These are phyloP conservation scores for Lochmaea capreae DNA, from an alignment of 2,888 invertebrate genomes.

Conservation along the genomic window DNA sequence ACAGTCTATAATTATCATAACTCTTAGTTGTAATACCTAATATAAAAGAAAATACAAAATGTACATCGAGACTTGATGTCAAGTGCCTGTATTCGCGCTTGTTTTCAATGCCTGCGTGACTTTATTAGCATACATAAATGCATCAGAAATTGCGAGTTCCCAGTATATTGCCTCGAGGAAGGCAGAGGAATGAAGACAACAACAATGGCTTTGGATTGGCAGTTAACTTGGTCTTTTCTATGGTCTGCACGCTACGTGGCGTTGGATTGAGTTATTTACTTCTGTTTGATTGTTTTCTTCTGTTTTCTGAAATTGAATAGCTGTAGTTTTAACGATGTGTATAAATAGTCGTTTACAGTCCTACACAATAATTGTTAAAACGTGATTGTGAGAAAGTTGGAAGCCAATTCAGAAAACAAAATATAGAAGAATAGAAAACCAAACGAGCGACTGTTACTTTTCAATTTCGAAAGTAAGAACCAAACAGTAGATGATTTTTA, in stretches of 20 bases:
- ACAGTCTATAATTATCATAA: neutral
- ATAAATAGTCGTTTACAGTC: slow-evolving; percentile 4
- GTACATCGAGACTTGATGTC: slow-evolving; percentile 29
- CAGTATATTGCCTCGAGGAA: slow-evolving; percentile 24
- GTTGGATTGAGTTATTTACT: slow-evolving; percentile 29
- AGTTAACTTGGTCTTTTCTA: slow-evolving; percentile 28
- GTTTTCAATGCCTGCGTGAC: slow-evolving; percentile 53
- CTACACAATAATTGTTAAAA: slow-evolving; percentile 1
- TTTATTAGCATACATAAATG: slow-evolving; percentile 57
- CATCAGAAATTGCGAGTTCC: slow-evolving; percentile 54
- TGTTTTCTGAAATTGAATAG: slow-evolving; percentile 11
- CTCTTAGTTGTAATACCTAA: neutral
- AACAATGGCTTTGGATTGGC: slow-evolving; percentile 30
- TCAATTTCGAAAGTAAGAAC: no score
- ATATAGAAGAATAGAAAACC: neutral
- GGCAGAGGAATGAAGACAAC: slow-evolving; percentile 26
- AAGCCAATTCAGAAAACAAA: neutral
- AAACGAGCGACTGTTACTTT: neutral
- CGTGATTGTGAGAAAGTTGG: neutral
- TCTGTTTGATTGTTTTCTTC: slow-evolving; percentile 20
- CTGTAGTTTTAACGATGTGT: slow-evolving; percentile 6
- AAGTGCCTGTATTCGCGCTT: slow-evolving; percentile 54
- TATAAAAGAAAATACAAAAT: slow-evolving; percentile 9
- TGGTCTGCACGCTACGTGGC: slow-evolving; percentile 17
- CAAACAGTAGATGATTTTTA: no score